Percentiles rank a stretch among this genome's conserved stretches.
Conservation (phyloP, 2,113 vertebrate species). For the Eidolon helvum region DNA sequence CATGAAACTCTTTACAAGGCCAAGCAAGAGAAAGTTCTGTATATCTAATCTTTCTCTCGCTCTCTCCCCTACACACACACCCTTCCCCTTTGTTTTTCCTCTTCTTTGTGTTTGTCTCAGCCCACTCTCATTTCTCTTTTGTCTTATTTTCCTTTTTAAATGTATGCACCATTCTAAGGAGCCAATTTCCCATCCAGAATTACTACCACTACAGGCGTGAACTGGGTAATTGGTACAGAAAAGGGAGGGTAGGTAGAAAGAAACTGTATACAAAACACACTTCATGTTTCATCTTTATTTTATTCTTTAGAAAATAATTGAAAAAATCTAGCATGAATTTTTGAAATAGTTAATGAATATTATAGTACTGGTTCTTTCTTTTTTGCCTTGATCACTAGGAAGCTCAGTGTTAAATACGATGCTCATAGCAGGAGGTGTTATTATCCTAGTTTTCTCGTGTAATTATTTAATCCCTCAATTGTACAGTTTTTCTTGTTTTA, state of each 20-base stretch:
- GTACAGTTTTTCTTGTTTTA: neutral
- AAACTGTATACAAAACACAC: neutral
- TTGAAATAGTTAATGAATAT: neutral
- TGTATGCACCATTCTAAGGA: neutral
- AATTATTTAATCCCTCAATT: neutral
- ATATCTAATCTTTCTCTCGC: neutral
- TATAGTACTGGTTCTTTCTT: neutral
- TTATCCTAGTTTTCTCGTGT: neutral
- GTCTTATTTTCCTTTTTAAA: neutral
- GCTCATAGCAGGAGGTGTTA: neutral
- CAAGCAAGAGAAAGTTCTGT: neutral
- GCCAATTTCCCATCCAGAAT: neutral
- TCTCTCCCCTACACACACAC: too few relatives aligned
- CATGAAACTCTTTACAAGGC: neutral
- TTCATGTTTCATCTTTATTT: neutral
- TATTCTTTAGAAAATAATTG: neutral
- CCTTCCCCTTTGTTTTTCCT: neutral
- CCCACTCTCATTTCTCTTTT: neutral
- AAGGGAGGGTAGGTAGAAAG: neutral
- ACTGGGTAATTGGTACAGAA: neutral
- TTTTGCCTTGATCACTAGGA: neutral
- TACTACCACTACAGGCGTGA: neutral
- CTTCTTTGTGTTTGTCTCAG: neutral
- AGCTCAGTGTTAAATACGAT: neutral
- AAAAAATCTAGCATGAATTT: neutral